Evolutionary conservation across 2,888 invertebrate species (phyloP), one percentile per base, ranked within the genome.

Genomic region (Euclidia mi): DNA sequence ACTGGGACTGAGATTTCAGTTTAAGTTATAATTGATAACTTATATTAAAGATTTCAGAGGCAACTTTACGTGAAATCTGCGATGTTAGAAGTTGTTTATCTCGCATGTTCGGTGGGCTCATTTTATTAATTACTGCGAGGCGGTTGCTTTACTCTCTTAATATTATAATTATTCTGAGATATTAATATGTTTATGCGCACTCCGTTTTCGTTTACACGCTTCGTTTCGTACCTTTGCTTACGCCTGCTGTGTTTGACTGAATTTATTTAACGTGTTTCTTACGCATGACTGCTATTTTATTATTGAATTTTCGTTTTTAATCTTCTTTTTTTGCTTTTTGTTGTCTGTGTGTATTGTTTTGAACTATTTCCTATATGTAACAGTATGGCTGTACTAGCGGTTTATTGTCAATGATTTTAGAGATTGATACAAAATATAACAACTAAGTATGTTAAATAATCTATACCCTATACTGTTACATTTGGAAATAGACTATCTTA

Each of bases 91-190:
- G 43, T 29, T 49, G 37, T 44, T 34, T 37, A 6, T 40, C 15
- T 49, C 32, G 4, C 11, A n/a, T 37, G 29, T 41, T 46, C 38
- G 40, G 6, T 29, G 6, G 6, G 20, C 15, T 46, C 53, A 34
- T 40, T 50, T 42, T 46, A 59, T 56, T 57, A 60, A 71, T 57
- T 56, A 65, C n/a, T 32, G 10, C 12, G 18, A 53, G 51, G 32
- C 35, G 40, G 37, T 52, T 43, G 17, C 38, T 37, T 40, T 56
- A 47, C 28, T 41, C 14, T 43, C 31, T 14, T 58, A 55, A 55
- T 56, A 49, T 65, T 49, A 59, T 66, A 70, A 63, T 57, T 59
- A 55, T 31, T 10, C 15, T 7, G 6, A 48, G 28, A 11, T 56
- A 43, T 65, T 50, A 68, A 14, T 38, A 32, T 51, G 44, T 44